Evolutionary conservation across 2,797 vertebrate genomes (phyloP), one percentile per base, ranked within the genome.

Genomic region (Macrochelys suwanniensis): DNA sequence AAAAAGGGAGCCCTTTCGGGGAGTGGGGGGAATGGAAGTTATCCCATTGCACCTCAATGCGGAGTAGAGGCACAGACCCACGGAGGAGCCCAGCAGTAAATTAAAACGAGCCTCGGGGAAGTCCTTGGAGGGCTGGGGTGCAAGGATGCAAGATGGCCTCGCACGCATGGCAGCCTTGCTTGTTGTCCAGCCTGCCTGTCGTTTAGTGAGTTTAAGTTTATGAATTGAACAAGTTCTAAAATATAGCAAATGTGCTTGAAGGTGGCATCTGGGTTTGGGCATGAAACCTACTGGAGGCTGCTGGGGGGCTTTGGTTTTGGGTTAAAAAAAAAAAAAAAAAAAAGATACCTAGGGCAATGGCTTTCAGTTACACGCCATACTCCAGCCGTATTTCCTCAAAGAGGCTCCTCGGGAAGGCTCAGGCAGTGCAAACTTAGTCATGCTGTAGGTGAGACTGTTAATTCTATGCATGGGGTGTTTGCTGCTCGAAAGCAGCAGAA

Each of bases 81-180:
- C 15, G 13, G 74, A 77, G 42, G 78, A 89, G 47, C 80, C 79
- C 87, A 12, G 80, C 79, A 23, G 85, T 0, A 2, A 57, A 84
- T 47, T n/a, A 89, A 83, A 87, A 65, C 59, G 37, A 49, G 84
- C 33, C 86, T 79, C 59, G 26, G 91, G 17, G 77, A 80, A 79
- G 81, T 90, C 89, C 77, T 80, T 49, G 78, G 65, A 82, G 89
- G 88, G 78, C 82, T 95, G 89, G 61, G 33, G n/a, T 81, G 81
- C 93, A 0, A 37, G 79, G 88, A 81, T 91, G 85, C 90, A 97
- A 97, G 92, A 95, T 96, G 96, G 96, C 94, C 96, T 93, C 96
- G 81, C 91, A 33, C 61, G 31, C 2, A 3, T n/a, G 82, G 37
- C 47, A 94, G 95, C 94, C 92, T 77, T 82, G 90, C 95, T 47